Evolutionary conservation across 2,888 invertebrate genomes (phyloP).

Genomic region (Boloria selene): DNA sequence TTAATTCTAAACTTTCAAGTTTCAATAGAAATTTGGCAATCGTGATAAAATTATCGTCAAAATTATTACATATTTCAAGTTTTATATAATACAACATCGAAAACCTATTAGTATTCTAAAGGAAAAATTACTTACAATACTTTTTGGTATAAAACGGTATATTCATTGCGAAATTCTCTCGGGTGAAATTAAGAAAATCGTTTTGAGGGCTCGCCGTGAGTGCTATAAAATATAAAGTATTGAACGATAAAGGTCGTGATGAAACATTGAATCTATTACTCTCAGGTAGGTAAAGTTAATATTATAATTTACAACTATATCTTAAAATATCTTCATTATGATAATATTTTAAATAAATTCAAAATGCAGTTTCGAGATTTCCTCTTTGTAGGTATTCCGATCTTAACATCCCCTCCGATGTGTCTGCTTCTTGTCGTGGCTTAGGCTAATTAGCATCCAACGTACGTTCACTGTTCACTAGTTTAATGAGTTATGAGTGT

Average conservation of each 20-base stretch:
- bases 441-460: too few species aligned
- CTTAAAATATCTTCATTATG: too few species aligned
- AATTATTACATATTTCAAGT: background rate
- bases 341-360: too few species aligned
- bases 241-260: background rate
- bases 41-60: background rate
- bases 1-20: too few species aligned
- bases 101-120: constrained; percentile 1
- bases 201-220: background rate
- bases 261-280: background rate
- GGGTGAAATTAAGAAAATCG: constrained; percentile 9
- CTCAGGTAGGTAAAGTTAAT: too few species aligned
- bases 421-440: too few species aligned
- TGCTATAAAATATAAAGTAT: constrained; percentile 12
- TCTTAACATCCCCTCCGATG: too few species aligned
- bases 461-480: too few species aligned
- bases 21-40: background rate
- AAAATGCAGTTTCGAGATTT: too few species aligned
- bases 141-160: constrained; percentile 13
- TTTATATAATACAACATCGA: background rate
- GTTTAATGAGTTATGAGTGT: too few species aligned
- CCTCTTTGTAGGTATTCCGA: too few species aligned
- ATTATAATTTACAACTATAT: too few species aligned
- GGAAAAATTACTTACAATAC: constrained; percentile 14
- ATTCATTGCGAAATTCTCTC: constrained; percentile 5